A percentile compares a stretch with the other conserved stretches of the same genome.
These are phyloP conservation scores for Acromyrmex echinatior DNA, from an alignment of 1,140 invertebrate genomes.

Conservation along the genomic window DNA sequence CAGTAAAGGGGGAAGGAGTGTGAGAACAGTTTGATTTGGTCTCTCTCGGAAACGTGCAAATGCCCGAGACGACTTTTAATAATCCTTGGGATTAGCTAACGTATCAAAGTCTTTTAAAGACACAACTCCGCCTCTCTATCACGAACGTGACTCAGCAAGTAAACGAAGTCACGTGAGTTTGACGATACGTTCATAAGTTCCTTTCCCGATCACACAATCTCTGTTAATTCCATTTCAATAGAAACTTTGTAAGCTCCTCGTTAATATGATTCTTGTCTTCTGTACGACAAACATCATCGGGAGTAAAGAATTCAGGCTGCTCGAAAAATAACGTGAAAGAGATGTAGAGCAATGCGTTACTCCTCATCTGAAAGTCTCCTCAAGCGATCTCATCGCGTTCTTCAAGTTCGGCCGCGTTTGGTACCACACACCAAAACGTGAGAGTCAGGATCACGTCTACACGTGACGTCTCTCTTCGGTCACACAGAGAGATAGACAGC, in stretches of 20 bases:
- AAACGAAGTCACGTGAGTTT: slow-evolving; percentile 36
- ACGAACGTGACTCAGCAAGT: slow-evolving; percentile 32
- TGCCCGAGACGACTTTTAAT: slow-evolving; percentile 14
- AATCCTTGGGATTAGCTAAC: not conserved
- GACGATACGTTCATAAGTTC: slow-evolving; percentile 9
- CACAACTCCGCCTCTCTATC: slow-evolving; percentile 7
- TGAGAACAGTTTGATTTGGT: not conserved
- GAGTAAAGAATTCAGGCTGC: not conserved
- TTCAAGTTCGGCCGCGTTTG: slow-evolving; percentile 11
- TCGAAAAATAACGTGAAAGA: not conserved
- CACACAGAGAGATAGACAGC: not conserved
- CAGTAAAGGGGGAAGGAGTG: not conserved
- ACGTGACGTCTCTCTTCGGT: not conserved
- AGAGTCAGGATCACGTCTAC: too few species aligned
- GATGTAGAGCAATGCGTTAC: not conserved
- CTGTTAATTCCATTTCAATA: slow-evolving; percentile 10
- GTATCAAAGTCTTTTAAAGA: slow-evolving; percentile 25
- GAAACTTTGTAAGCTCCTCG: not conserved
- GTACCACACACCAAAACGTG: slow-evolving; percentile 6
- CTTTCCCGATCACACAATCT: not conserved
- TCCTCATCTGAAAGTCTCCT: slow-evolving; percentile 15
- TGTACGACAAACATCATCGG: not conserved
- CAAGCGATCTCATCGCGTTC: not conserved
- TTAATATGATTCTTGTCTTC: not conserved
- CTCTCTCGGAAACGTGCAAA: not conserved